Evolutionary conservation across 2,888 invertebrate species (phyloP), one percentile per base, ranked within the genome.

Genomic region (Drosophila limbata): DNA sequence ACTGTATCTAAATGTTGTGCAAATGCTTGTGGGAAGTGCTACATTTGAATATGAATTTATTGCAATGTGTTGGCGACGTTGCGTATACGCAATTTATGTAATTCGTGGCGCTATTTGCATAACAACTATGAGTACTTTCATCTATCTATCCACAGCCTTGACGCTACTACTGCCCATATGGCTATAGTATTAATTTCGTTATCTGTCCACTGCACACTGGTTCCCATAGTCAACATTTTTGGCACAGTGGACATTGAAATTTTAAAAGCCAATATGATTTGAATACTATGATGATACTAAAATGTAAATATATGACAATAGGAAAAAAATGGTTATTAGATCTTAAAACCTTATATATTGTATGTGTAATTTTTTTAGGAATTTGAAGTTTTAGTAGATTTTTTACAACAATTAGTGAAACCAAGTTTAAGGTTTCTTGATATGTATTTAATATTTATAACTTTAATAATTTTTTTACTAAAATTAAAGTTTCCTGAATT

Each of bases 61-160:
- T 68, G 80, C 71, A 73, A 77, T 81, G 81, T 77, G 77, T 62
- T 65, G 78, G 65, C 81, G 59, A 74, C 88, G 64, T 52, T 68
- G 81, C 88, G 84, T 88, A 88, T 84, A 86, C 88, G 84, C 84
- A 84, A 84, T 84, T 84, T 88, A 84, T 84, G 81, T 88, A 86
- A 88, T 88, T 88, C 84, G 73, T 83, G 69, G 69, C 62, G 69
- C 86, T 80, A 84, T 84, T 84, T 88, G 84, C 84, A 84, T 84
- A 84, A 84, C 84, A 84, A 84, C 84, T 79, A 73, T 81, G 73
- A 65, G 81, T 42, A 77, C 73, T 71, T 42, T 69, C 75, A 61
- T 60, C 51, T 40, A 39, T 15, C 35, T 5, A 25, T 25, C 25
- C 25, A 25, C 21, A 15, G 35, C 55, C 56, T 13, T 42, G 42